Evolutionary conservation across 2,888 invertebrate genomes (phyloP).

Genomic region (Cataglyphis rosenhaueri): DNA sequence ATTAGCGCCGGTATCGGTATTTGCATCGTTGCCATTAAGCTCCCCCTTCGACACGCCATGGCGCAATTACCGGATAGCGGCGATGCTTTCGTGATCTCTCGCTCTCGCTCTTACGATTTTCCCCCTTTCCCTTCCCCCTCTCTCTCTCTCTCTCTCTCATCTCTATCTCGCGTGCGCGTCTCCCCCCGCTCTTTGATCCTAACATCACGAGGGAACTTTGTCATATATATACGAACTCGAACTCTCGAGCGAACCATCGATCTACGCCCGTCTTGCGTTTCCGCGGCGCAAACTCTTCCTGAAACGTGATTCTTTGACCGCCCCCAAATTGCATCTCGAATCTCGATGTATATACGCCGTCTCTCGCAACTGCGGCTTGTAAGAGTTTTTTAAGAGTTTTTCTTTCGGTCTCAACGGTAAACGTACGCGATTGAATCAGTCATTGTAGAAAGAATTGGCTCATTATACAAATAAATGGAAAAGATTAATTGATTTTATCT

Average conservation of each 20-base stretch:
- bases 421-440: constrained; percentile 16
- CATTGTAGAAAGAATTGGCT: background rate
- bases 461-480: background rate
- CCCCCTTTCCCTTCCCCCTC: background rate
- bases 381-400: constrained; percentile 12
- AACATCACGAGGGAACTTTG: constrained; percentile 37
- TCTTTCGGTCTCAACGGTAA: constrained; percentile 5
- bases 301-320: constrained; percentile 55
- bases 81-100: constrained; percentile 78
- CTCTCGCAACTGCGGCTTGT: background rate
- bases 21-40: constrained; percentile 82
- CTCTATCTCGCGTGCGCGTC: constrained; percentile 20
- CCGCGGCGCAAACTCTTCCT: constrained; percentile 52
- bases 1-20: constrained; percentile 81
- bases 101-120: constrained; percentile 54
- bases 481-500: background rate
- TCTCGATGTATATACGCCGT: constrained; percentile 35
- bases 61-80: constrained; percentile 79
- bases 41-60: constrained; percentile 80
- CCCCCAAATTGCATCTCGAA: constrained; percentile 37
- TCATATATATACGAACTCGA: constrained; percentile 40
- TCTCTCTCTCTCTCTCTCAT: constrained; percentile 15
- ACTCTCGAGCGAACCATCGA: constrained; percentile 50
- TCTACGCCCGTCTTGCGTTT: constrained; percentile 54
- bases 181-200: constrained; percentile 30